Conservation (phyloP, 2,113 vertebrate species). For the Phocoena phocoena region DNA sequence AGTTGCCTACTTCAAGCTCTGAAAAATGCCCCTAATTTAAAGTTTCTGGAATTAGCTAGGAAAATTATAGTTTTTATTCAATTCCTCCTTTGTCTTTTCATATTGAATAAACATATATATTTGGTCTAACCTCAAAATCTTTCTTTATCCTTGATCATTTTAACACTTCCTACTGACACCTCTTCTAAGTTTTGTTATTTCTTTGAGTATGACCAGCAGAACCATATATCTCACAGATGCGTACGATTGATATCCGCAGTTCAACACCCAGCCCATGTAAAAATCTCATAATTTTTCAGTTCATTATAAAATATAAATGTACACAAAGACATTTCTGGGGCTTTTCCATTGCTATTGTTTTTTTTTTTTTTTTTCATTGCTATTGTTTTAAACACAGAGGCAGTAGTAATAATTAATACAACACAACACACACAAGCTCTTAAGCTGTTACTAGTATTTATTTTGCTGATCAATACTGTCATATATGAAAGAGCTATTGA, state of each 20-base stretch:
- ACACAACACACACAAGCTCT: background rate
- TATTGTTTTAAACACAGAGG: constrained; percentile 41
- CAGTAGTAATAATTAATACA: background rate
- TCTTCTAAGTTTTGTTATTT: background rate
- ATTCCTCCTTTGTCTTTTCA: constrained; percentile 20
- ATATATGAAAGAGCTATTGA: background rate
- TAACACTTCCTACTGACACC: background rate
- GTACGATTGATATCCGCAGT: background rate
- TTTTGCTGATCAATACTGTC: constrained; percentile 19
- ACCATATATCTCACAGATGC: background rate
- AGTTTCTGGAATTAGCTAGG: constrained; percentile 40
- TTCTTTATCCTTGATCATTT: constrained; percentile 8
- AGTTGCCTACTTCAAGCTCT: background rate
- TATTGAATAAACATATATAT: constrained; percentile 36
- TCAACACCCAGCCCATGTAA: constrained; percentile 23
- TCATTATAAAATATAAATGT: constrained; percentile 38
- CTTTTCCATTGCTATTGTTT: constrained; percentile 29
- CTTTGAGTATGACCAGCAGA: constrained; percentile 38
- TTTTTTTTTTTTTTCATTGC: background rate
- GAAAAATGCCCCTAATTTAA: constrained; percentile 14
- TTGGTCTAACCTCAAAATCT: constrained; percentile 41
- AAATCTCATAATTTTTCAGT: background rate
- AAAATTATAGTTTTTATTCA: constrained; percentile 12
- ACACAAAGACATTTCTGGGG: background rate
- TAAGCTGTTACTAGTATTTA: constrained; percentile 29